Evolutionary conservation across 2,797 vertebrate genomes (phyloP).

Genomic region (Acomys russatus): DNA sequence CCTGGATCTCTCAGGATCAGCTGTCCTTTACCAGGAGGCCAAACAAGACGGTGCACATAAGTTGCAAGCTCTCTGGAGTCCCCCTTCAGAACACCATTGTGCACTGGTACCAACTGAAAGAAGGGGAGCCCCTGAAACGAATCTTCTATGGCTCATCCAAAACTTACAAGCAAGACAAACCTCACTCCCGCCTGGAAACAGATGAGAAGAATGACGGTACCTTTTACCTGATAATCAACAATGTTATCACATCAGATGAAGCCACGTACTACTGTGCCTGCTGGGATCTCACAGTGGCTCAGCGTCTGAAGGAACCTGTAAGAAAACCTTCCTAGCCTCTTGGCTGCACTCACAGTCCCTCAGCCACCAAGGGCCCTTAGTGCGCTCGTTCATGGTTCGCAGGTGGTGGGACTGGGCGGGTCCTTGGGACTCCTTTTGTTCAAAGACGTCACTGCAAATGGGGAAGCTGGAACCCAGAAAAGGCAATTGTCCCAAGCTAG

Average conservation of each 20-base stretch:
- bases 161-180: neutral
- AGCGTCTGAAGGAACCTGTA: neutral
- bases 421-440: neutral
- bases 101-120: conserved; percentile 81
- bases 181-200: neutral
- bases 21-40: neutral
- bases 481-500: neutral
- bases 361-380: neutral
- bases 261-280: conserved; percentile 66
- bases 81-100: neutral
- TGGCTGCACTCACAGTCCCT: neutral
- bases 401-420: neutral
- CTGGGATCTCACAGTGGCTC: conserved; percentile 51
- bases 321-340: conserved; percentile 66
- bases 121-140: conserved; percentile 54
- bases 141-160: conserved; percentile 61
- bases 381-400: neutral
- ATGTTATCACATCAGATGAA: neutral
- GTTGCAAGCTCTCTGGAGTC: conserved; percentile 17
- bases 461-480: neutral
- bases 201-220: neutral
- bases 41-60: neutral
- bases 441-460: neutral
- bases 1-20: conserved; percentile 2
- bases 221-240: conserved; percentile 79